A percentile compares a stretch with the other conserved stretches of the same genome.
Evolutionary conservation across 2,113 vertebrate species (phyloP).

Genomic region (Pollachius pollachius): DNA sequence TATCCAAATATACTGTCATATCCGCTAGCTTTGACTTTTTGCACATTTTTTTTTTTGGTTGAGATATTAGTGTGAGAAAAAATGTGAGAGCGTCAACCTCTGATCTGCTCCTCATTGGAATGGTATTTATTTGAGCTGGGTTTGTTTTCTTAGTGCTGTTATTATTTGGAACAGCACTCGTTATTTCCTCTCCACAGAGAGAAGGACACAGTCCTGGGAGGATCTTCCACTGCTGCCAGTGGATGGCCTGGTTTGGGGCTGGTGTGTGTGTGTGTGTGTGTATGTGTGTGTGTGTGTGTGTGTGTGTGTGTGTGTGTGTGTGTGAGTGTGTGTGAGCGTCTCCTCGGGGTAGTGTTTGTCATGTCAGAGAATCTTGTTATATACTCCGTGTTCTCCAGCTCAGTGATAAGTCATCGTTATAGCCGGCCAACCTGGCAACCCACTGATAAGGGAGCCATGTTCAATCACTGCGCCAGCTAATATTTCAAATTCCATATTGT

Average conservation of each 20-base stretch:
- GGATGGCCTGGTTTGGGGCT: conserved; percentile 64
- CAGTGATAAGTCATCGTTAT: conserved; percentile 80
- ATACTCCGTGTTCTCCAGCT: conserved; percentile 71
- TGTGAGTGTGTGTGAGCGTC: conserved; percentile 39
- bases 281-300: no score
- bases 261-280: neutral
- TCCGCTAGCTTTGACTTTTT: no score
- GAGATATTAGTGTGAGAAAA: no score
- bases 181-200: conserved; percentile 26
- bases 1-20: no score
- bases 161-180: conserved; percentile 28
- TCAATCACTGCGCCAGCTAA: conserved; percentile 76
- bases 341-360: conserved; percentile 76
- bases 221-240: conserved; percentile 44
- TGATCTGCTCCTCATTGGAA: neutral
- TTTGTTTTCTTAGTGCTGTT: conserved; percentile 4
- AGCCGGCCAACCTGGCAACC: conserved; percentile 75
- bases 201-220: conserved; percentile 43
- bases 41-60: no score
- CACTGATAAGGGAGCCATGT: conserved; percentile 78
- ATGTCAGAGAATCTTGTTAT: conserved; percentile 76
- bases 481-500: conserved; percentile 81
- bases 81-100: neutral
- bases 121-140: no score
- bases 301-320: no score